These are phyloP conservation scores for Trachythela sp. DNA, from an alignment of 64 coral and sea anemone species.

Conservation along the genomic window DNA sequence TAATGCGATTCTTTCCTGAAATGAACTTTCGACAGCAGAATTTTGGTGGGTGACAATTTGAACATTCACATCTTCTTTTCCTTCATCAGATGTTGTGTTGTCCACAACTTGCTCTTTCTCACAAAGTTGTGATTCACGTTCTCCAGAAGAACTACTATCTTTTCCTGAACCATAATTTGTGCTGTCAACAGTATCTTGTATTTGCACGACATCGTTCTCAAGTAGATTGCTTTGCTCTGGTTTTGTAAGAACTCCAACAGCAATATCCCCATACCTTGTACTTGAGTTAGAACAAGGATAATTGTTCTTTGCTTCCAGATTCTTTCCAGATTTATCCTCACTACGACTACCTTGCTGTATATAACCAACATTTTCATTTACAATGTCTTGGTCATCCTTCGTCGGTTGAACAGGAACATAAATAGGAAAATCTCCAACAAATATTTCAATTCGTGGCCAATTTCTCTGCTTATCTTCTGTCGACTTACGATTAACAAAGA, in stretches of 20 bases:
- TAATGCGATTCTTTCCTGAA: not conserved
- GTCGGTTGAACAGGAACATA: not conserved
- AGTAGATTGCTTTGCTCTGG: too few relatives aligned
- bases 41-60: not conserved
- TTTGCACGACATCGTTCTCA: too few relatives aligned
- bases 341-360: not conserved
- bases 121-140: not conserved
- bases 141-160: not conserved
- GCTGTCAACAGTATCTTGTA: not conserved
- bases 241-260: too few relatives aligned
- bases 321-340: not conserved
- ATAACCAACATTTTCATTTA: not conserved
- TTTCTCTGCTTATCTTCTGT: not conserved
- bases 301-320: too few relatives aligned
- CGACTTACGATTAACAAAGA: not conserved
- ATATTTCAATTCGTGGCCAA: not conserved
- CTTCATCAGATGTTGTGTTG: not conserved
- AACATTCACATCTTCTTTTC: not conserved
- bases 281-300: too few relatives aligned
- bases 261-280: too few relatives aligned
- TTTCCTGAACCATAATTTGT: not conserved
- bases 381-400: not conserved
- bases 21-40: not conserved
- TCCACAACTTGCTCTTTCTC: not conserved
- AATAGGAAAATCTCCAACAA: not conserved